Base-by-base conservation (phyloP, 2,888 invertebrate species). In the Mayetiola destructor region DNA sequence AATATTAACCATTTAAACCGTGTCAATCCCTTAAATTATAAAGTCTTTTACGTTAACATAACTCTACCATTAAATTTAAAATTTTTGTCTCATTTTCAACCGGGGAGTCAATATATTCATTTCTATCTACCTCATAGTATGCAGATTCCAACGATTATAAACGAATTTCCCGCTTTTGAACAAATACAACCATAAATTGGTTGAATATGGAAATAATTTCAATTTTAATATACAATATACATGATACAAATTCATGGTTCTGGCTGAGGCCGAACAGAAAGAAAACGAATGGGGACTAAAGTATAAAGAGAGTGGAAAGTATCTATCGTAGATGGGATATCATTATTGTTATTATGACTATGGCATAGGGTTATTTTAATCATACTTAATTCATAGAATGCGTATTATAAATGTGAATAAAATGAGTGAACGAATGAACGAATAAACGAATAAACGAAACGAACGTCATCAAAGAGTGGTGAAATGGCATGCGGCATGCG, bases 1-100 rank as follows among this genome's bases (percentile, higher is more conserved):
- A 23, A 48, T 20, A n/a, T 27, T 27, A n/a, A 23, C 48, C 23
- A n/a, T 48, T 48, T 48, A 48, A 48, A 48, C 48, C 48, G 48
- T 48, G 48, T 48, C 48, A 48, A 48, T 48, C 48, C 48, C 48
- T 48, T 27, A 48, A 48, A 48, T 48, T 48, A 48, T 48, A 48
- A 48, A 48, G 48, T 48, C 48, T 48, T 48, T 48, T 48, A n/a
- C n/a, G n/a, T n/a, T n/a, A n/a, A n/a, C n/a, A n/a, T n/a, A n/a
- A n/a, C n/a, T n/a, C n/a, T n/a, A n/a, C n/a, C n/a, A n/a, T n/a
- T n/a, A n/a, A n/a, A n/a, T n/a, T n/a, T n/a, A n/a, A n/a, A n/a
- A n/a, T n/a, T n/a, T n/a, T n/a, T n/a, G n/a, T n/a, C n/a, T n/a
- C n/a, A n/a, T n/a, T n/a, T n/a, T n/a, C n/a, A n/a, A n/a, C n/a